Percentiles rank a stretch among this genome's conserved stretches.
phyloP scores from a whole-genome alignment of 2,888 invertebrate genomes.

The Creontiades dilutus region DNA sequence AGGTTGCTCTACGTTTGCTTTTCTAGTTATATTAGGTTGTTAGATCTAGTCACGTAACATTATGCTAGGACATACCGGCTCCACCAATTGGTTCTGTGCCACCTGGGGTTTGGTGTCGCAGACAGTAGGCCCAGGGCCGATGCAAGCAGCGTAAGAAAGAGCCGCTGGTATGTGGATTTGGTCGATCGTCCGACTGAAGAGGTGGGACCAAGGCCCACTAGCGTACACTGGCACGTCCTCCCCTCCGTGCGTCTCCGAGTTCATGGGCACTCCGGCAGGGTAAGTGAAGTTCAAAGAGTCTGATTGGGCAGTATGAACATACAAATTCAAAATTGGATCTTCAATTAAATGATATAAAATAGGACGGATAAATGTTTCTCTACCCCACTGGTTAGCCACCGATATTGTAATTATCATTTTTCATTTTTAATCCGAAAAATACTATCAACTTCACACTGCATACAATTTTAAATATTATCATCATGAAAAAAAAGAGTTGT shows the following conservation, averaged over 20 bases:
- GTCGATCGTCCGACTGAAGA: constrained; percentile 89
- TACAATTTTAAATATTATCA: too few relatives aligned
- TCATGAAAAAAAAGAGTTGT: too few relatives aligned
- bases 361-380: too few relatives aligned
- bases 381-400: too few relatives aligned
- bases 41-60: too few relatives aligned
- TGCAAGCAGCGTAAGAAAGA: constrained; percentile 86
- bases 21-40: too few relatives aligned
- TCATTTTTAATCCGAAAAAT: too few relatives aligned
- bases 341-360: too few relatives aligned
- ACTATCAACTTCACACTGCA: too few relatives aligned
- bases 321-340: background rate
- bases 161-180: constrained; percentile 89
- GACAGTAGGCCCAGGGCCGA: constrained; percentile 79
- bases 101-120: constrained; percentile 49
- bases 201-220: constrained; percentile 87
- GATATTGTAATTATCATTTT: too few relatives aligned
- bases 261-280: constrained; percentile 74
- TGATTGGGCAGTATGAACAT: background rate
- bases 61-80: background rate
- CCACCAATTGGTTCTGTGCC: background rate
- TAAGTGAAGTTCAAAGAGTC: constrained; percentile 70
- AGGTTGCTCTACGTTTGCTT: too few relatives aligned
- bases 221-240: constrained; percentile 80
- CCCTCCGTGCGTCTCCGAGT: constrained; percentile 76